phyloP scores from a whole-genome alignment of 2,113 vertebrate genomes.

The Cyphomyrus plagiostoma region DNA sequence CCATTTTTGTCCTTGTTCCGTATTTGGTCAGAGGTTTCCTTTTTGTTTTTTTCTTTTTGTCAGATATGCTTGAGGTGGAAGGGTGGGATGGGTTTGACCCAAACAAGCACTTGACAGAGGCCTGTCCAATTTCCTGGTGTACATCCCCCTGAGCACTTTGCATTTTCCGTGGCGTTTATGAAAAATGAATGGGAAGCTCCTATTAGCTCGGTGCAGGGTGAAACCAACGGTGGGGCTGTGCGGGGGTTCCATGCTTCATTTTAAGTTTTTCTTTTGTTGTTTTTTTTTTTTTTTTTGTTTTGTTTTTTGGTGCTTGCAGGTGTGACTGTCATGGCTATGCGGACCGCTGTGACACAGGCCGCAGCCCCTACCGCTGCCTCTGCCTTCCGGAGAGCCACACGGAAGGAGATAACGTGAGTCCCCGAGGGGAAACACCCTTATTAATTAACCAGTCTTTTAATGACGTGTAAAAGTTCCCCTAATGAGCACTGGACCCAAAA shows the following conservation, averaged over 20 bases:
- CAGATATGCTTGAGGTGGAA: not conserved
- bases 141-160: conserved; percentile 44
- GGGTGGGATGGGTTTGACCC: conserved; percentile 26
- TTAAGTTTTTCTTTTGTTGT: not conserved
- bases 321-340: conserved; percentile 86
- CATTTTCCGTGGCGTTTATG: conserved; percentile 62
- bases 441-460: conserved; percentile 41
- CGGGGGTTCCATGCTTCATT: not conserved
- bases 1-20: not conserved
- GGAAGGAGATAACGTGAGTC: conserved; percentile 77
- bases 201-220: conserved; percentile 37
- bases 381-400: conserved; percentile 76
- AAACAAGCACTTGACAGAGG: conserved; percentile 26
- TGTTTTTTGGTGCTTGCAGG: conserved; percentile 51
- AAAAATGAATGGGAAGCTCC: conserved; percentile 54
- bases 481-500: conserved; percentile 38
- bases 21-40: conserved; percentile 5
- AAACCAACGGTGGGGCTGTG: not conserved
- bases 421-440: conserved; percentile 27
- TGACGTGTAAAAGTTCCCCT: conserved; percentile 29
- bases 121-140: conserved; percentile 43
- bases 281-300: not conserved
- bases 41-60: not conserved
- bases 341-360: conserved; percentile 62
- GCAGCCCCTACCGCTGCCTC: conserved; percentile 68